Evolutionary conservation across 2,113 vertebrate genomes (phyloP), one percentile per base, ranked within the genome.

Genomic region (Megalops atlanticus): DNA sequence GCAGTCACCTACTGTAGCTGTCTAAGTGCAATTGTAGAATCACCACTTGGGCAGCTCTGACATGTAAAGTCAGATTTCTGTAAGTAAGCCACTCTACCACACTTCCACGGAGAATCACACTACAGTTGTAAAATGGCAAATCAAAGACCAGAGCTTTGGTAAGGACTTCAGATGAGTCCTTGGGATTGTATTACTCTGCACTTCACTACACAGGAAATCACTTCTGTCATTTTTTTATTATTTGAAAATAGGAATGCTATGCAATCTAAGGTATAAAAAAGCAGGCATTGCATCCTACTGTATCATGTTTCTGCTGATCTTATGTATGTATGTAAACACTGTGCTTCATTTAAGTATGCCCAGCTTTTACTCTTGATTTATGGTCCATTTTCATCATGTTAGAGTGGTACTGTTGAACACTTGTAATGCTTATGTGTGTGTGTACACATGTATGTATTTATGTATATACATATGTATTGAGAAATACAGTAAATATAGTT

Each of bases 381-480:
- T 64, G 33, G 74, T 52, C 47, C 39, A 64, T 43, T 40, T 40
- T 68, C 45, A 74, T 79, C 35, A 64, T 8, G 80, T 69, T 72
- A 27, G 76, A 41, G 24, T 64, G 39, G 54, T 35, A 10, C 77
- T 40, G 73, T 27, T 82, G n/a, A 64, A 64, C n/a, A 64, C 24
- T 27, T 64, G 58, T 64, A 64, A n/a, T 64, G 58, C 58, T 82
- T 71, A 47, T 76, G 74, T 79, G 31, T 71, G 40, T 83, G 73
- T 92, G 84, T 93, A 90, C 58, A 64, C 58, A 12, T 88, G 54
- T 81, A 76, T 81, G 33, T 76, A 58, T 92, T 87, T 91, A 89
- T 90, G 85, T 94, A 91, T 90, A 40, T 90, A 88, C 90, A 92
- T 94, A 92, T 94, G 92, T 93, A 85, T 91, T 89, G 90, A 87